Conservation (phyloP, 1,140 invertebrate genomes). For the Cheumatopsyche charites region DNA sequence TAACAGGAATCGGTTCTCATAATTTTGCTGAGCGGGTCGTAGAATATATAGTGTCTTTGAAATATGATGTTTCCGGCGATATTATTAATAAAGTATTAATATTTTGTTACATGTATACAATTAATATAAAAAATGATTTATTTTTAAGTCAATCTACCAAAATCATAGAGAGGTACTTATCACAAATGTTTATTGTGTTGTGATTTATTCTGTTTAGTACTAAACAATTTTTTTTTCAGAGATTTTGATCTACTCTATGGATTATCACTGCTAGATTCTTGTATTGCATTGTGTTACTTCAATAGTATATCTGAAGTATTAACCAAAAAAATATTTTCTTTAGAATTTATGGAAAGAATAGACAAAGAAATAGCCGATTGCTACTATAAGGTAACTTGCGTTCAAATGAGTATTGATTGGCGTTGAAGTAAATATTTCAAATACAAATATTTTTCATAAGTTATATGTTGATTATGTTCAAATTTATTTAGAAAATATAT, state of each 20-base stretch:
- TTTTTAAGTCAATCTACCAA: background rate
- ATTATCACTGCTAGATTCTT: constrained; percentile 34
- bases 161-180: constrained; percentile 29
- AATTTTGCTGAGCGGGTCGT: background rate
- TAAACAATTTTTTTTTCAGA: constrained; percentile 15
- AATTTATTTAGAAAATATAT: constrained; percentile 55
- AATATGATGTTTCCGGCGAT: constrained; percentile 17
- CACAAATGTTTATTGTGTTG: background rate
- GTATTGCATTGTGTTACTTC: constrained; percentile 37
- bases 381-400: constrained; percentile 38
- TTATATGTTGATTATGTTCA: background rate
- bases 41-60: background rate
- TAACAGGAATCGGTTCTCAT: background rate
- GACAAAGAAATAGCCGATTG: constrained; percentile 39
- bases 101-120: constrained; percentile 21
- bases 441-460: too few relatives aligned
- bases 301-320: constrained; percentile 29
- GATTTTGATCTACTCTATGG: constrained; percentile 34
- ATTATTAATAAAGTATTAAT: constrained; percentile 30
- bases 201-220: background rate
- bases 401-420: background rate
- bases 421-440: too few relatives aligned
- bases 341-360: constrained; percentile 44
- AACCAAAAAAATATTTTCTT: constrained; percentile 42
- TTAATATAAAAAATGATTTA: constrained; percentile 19